A percentile compares a stretch with the other conserved stretches of the same genome.
Conservation (phyloP, 2,113 vertebrate species). For the Urocynchramus pylzowi region DNA sequence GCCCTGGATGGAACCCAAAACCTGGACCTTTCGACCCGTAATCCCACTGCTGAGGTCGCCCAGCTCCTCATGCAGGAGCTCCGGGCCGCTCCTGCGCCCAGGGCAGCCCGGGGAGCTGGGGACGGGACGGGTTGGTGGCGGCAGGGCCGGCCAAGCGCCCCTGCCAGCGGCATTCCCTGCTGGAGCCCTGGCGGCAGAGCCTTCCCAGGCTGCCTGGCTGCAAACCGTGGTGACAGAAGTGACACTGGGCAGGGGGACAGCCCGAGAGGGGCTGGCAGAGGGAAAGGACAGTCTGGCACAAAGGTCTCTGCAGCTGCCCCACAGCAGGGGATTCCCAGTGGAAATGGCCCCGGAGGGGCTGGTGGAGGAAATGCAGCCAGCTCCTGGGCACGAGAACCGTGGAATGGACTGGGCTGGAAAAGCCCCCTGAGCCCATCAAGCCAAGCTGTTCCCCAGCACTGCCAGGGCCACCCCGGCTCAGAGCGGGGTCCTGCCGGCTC, state of each 20-base stretch:
- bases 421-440: neutral
- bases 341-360: neutral
- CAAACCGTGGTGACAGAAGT: neutral
- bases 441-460: neutral
- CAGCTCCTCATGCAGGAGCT: neutral
- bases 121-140: neutral
- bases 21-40: rapidly evolving
- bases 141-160: neutral
- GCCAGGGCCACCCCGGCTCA: neutral
- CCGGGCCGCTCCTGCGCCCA: neutral
- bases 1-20: neutral
- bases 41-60: neutral
- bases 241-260: neutral
- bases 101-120: no score
- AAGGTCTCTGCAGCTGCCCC: neutral
- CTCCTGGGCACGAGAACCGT: neutral
- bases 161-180: neutral
- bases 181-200: no score
- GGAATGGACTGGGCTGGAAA: neutral
- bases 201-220: neutral
- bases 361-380: neutral
- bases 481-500: no score
- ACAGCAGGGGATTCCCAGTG: neutral
- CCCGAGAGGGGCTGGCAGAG: neutral
- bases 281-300: neutral